Evolutionary conservation across 2,888 invertebrate species (phyloP), one percentile per base, ranked within the genome.

Genomic region (Drosophila buzzatii): DNA sequence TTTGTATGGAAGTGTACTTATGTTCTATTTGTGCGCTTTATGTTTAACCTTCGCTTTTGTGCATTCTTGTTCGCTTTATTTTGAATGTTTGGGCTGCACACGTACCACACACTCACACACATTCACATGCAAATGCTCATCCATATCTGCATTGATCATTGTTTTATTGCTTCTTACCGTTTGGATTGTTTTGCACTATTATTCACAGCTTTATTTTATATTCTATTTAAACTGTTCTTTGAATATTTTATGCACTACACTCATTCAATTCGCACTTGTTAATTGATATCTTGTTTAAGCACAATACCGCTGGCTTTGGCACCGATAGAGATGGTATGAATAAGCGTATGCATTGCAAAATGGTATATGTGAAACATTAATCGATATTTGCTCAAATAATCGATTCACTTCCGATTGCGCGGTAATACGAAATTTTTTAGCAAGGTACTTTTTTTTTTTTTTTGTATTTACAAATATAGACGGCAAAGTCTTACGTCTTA

Each of bases 31-130:
- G 27, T 62, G 47, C 68, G 53, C 20, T 12, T 73, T 62, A 51
- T 66, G 55, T 35, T 60, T 58, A 79, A 71, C 76, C 80, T 79
- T 79, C 80, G 76, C 23, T 62, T 64, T 67, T 31, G 37, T 73
- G 63, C 78, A 64, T 73, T 68, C 41, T 27, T 53, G 42, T 31
- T 62, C 41, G 64, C 52, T 59, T 70, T 70, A 65, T 74, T 73
- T 75, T 75, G 58, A 76, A 65, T 65, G 61, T 78, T 73, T 64
- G 58, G 60, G 41, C n/a, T 71, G 56, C 71, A 65, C 37, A 72
- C 58, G 20, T 41, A 55, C 47, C 14, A 37, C 37, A 7, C 47
- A 62, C 61, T 33, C 39, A 41, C 49, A 39, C 57, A 49, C 57
- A 52, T 6, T 6, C 27, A 37, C 41, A 44, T 7, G 14, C 16